Evolutionary conservation across 2,888 invertebrate species (phyloP).

Genomic region (Euspilapteryx auroguttella): DNA sequence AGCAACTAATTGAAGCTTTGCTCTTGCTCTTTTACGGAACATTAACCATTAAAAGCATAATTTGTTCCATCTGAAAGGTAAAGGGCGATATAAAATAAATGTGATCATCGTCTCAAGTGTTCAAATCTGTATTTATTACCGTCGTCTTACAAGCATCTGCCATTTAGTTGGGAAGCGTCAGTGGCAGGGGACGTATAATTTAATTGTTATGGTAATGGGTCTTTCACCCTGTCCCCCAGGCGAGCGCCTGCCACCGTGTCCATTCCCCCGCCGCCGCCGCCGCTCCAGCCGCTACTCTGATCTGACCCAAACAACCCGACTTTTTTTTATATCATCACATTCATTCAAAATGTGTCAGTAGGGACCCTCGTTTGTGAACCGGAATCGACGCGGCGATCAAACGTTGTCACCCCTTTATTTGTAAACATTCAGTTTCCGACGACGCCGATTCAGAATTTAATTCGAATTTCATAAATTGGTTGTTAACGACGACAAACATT

Average conservation of each 20-base stretch:
- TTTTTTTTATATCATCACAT: slow-evolving; percentile 15
- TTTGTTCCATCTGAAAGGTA: too few relatives aligned
- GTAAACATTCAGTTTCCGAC: too few relatives aligned
- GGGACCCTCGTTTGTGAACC: slow-evolving; percentile 16
- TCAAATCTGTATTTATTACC: slow-evolving; percentile 15
- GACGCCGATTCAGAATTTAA: too few relatives aligned
- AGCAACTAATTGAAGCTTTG: too few relatives aligned
- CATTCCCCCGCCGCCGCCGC: slow-evolving; percentile 6
- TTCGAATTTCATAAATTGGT: too few relatives aligned
- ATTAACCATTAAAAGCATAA: too few relatives aligned
- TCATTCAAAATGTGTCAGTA: slow-evolving; percentile 34
- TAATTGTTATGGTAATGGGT: slow-evolving; percentile 28
- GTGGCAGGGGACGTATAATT: slow-evolving; percentile 19
- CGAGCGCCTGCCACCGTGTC: slow-evolving; percentile 6
- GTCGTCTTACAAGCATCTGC: slow-evolving; percentile 18
- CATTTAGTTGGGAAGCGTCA: slow-evolving; percentile 19
- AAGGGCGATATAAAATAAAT: not conserved
- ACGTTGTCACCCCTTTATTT: slow-evolving; percentile 14
- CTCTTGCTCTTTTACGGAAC: too few relatives aligned
- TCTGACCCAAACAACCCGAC: slow-evolving; percentile 2
- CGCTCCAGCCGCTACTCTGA: slow-evolving; percentile 5
- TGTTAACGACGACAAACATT: too few relatives aligned
- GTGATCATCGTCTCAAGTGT: slow-evolving; percentile 8
- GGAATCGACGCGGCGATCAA: slow-evolving; percentile 11
- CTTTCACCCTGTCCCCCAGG: slow-evolving; percentile 13